A percentile compares a stretch with the other conserved stretches of the same genome.
Evolutionary conservation across 2,797 vertebrate genomes (phyloP).

Genomic region (Cephalopachus bancanus): DNA sequence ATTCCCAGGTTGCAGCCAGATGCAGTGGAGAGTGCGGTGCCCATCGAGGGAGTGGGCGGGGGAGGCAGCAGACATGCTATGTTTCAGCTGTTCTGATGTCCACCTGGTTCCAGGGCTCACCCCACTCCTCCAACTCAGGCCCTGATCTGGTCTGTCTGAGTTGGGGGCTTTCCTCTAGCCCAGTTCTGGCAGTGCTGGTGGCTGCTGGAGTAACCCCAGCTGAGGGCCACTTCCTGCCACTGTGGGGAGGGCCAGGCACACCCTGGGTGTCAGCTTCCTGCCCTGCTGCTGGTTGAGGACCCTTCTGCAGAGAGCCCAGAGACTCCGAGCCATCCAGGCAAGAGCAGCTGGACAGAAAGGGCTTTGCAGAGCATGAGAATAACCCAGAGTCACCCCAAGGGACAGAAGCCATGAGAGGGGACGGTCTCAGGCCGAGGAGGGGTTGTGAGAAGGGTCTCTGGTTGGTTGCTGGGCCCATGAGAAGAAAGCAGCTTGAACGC

Average conservation of each 20-base stretch:
- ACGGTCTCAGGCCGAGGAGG: fast-evolving
- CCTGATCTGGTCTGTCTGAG: neutral
- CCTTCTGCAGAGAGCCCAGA: neutral
- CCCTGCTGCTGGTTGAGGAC: neutral
- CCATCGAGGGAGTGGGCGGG: fast-evolving
- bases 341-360: neutral
- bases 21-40: neutral
- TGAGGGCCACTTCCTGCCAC: fast-evolving
- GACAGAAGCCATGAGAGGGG: neutral
- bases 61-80: fast-evolving
- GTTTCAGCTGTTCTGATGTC: neutral
- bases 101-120: neutral
- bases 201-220: neutral
- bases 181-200: neutral
- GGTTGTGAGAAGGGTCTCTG: neutral
- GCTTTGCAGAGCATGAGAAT: neutral
- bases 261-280: neutral
- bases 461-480: neutral
- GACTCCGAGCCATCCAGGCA: neutral
- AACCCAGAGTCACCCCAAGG: neutral
- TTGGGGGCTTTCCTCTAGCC: neutral
- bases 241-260: neutral
- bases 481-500: neutral
- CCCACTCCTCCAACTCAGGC: too few relatives aligned
- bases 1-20: neutral